A percentile compares a stretch with the other conserved stretches of the same genome.
phyloP scores from a whole-genome alignment of 2,797 vertebrate genomes.

The Phoebastria nigripes region DNA sequence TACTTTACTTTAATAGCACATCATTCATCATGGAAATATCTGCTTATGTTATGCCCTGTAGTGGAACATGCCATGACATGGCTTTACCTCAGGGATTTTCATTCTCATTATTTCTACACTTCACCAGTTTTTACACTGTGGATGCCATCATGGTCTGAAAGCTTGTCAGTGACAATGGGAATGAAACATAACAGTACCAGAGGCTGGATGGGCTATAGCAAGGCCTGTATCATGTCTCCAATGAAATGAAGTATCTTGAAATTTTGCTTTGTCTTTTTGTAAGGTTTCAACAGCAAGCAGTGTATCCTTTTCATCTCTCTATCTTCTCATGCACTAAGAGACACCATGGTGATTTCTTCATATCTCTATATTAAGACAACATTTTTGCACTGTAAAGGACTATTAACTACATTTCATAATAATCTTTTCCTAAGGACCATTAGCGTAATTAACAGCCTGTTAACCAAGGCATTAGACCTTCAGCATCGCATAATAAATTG shows the following conservation, averaged over 20 bases:
- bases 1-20: not conserved
- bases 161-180: not conserved
- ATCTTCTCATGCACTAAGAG: not conserved
- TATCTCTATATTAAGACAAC: not conserved
- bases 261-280: not conserved
- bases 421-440: constrained; percentile 54
- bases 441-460: constrained; percentile 61
- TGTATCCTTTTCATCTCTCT: not conserved
- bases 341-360: not conserved
- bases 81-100: not conserved
- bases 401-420: constrained; percentile 55
- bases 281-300: not conserved
- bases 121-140: not conserved
- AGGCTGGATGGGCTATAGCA: not conserved
- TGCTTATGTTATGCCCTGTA: not conserved
- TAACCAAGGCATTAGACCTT: constrained; percentile 42
- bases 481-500: constrained; percentile 18
- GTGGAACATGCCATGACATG: not conserved
- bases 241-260: not conserved
- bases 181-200: not conserved
- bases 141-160: not conserved
- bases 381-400: constrained; percentile 20
- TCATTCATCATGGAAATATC: not conserved
- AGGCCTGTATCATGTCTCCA: not conserved
- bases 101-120: not conserved